Evolutionary conservation across 1,140 invertebrate genomes (phyloP), one percentile per base, ranked within the genome.

Genomic region (Dinothrombium tinctorium): DNA sequence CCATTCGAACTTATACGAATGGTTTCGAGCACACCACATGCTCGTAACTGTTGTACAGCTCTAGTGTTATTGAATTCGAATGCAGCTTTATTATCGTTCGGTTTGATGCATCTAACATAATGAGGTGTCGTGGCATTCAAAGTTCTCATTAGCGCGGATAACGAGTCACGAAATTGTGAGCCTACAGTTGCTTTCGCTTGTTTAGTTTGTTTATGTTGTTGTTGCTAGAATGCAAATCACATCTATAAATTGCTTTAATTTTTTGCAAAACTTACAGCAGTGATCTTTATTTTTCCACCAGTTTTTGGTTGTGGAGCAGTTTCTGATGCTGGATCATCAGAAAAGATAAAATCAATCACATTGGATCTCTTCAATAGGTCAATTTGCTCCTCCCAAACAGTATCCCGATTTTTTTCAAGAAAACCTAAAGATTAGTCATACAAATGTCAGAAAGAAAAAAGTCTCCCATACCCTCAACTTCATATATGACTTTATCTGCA

Each of bases 91-190:
- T 69, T 67, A 55, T 99, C 92, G 58, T 99, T 99, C 19, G 92
- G 90, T 60, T 99, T 99, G 51, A 99, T 94, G 58, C 92, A 98
- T 19, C 92, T 69, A 23, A 99, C 82, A 60, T 98, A 99, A 60
- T 98, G 90, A 0, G 92, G 92, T 0, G 83, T 90, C 0, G 92
- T 98, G 2, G 78, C 72, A 53, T 90, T 92, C 15, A 98, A 59
- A 0, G 86, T 94, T 1, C 67, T 60, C 78, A 95, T 98, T 12
- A 99, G 57, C 43, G 78, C 74, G 21, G 75, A 76, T 20, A 99
- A 61, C 0, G 87, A 94, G 36, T 87, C 80, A 8, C 86, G 66
- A 59, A 99, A 98, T 63, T 96, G 79, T 0, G 60, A 63, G 11
- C 64, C 63, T 12, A 66, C 62, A 14, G 73, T 72, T 52, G 71